Evolutionary conservation across 2,888 invertebrate genomes (phyloP).

Genomic region (Nudaria mundana): DNA sequence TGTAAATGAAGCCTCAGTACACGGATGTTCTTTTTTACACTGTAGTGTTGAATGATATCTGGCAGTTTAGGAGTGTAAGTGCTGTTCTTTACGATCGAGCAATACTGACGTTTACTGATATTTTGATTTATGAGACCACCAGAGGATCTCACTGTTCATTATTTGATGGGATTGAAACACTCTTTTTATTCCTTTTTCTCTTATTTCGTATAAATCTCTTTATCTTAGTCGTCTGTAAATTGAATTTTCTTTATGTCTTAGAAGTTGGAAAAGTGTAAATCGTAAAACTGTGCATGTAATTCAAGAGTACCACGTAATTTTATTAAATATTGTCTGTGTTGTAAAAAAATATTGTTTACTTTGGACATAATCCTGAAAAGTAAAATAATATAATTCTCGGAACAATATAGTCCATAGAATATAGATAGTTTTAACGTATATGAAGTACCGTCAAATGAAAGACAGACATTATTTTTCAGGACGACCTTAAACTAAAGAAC

Average conservation of each 20-base stretch:
- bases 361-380: constrained; percentile 3
- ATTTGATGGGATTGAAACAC: constrained; percentile 36
- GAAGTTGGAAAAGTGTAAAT: constrained; percentile 38
- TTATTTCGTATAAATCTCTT: constrained; percentile 31
- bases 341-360: no score
- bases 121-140: constrained; percentile 59
- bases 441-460: no score
- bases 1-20: background rate
- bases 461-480: no score
- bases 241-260: constrained; percentile 49
- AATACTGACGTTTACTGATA: constrained; percentile 59
- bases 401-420: no score
- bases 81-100: constrained; percentile 54
- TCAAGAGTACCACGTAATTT: constrained; percentile 38
- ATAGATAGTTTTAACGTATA: no score
- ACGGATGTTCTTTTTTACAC: constrained; percentile 4
- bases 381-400: no score
- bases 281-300: constrained; percentile 48
- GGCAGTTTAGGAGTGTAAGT: constrained; percentile 27
- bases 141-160: constrained; percentile 49
- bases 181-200: constrained; percentile 39
- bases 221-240: constrained; percentile 40
- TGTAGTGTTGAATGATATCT: constrained; percentile 18
- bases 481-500: no score
- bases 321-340: constrained; percentile 27